phyloP scores from a whole-genome alignment of 2,888 invertebrate species.

The Drosophila suboccidentalis region DNA sequence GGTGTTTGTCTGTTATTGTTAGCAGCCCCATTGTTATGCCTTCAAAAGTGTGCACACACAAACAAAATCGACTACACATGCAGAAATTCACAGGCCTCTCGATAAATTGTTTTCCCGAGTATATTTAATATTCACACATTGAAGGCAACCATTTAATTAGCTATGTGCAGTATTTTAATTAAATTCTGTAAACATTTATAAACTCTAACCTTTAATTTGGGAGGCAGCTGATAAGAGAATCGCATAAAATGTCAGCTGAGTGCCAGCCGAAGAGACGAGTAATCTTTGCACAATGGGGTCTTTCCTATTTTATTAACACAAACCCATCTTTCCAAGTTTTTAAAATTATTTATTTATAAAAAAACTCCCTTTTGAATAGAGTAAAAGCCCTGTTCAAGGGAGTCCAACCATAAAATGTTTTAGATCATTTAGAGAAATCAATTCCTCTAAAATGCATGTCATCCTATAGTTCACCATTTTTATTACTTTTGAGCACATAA shows the following conservation, averaged over 20 bases:
- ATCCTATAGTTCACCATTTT: too few relatives aligned
- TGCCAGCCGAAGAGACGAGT: not conserved
- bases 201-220: not conserved
- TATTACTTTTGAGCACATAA: too few relatives aligned
- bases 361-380: too few relatives aligned
- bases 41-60: conserved; percentile 34
- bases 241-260: conserved; percentile 4
- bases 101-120: conserved; percentile 22
- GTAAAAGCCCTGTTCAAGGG: too few relatives aligned
- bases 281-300: not conserved
- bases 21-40: conserved; percentile 63
- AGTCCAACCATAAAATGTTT: too few relatives aligned
- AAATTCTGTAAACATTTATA: conserved; percentile 11
- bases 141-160: conserved; percentile 31
- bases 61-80: conserved; percentile 47
- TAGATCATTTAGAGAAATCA: too few relatives aligned
- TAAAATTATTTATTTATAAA: too few relatives aligned
- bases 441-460: too few relatives aligned
- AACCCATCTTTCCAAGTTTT: too few relatives aligned
- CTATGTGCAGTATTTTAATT: conserved; percentile 18
- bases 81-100: conserved; percentile 51
- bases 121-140: conserved; percentile 15
- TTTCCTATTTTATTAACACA: not conserved
- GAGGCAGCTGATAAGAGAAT: not conserved
- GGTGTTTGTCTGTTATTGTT: conserved; percentile 57